Percentiles rank a stretch among this genome's conserved stretches.
These are phyloP conservation scores for Hermodice carunculata DNA, from an alignment of 2,888 invertebrate species.

Conservation along the genomic window DNA sequence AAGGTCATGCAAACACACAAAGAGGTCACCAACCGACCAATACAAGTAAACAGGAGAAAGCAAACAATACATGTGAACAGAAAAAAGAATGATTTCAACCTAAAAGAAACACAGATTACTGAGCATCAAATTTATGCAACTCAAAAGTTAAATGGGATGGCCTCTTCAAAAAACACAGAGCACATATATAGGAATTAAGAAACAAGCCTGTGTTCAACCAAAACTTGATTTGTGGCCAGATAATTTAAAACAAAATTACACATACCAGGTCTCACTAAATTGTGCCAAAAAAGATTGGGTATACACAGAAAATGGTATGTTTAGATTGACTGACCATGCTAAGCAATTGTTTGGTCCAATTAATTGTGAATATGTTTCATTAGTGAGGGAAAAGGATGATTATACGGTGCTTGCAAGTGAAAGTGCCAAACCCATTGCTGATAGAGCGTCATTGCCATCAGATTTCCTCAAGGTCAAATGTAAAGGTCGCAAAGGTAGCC, in stretches of 20 bases:
- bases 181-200: too few relatives aligned
- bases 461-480: constrained; percentile 65
- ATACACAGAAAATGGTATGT: background rate
- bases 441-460: constrained; percentile 46
- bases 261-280: background rate
- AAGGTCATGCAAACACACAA: too few relatives aligned
- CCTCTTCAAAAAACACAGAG: too few relatives aligned
- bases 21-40: too few relatives aligned
- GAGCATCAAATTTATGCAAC: too few relatives aligned
- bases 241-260: background rate
- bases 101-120: too few relatives aligned
- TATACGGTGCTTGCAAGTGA: background rate
- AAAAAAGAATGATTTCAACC: too few relatives aligned
- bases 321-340: background rate
- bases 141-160: too few relatives aligned
- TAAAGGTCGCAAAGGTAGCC: constrained; percentile 54
- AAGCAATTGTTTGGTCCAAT: background rate
- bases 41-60: too few relatives aligned
- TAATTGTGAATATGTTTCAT: background rate
- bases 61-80: too few relatives aligned
- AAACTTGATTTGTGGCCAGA: background rate
- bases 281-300: constrained; percentile 4
- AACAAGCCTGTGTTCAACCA: constrained; percentile 7
- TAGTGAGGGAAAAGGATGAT: background rate
- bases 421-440: constrained; percentile 7